Conservation (phyloP, 2,888 invertebrate genomes). For the Cantharis lateralis region DNA sequence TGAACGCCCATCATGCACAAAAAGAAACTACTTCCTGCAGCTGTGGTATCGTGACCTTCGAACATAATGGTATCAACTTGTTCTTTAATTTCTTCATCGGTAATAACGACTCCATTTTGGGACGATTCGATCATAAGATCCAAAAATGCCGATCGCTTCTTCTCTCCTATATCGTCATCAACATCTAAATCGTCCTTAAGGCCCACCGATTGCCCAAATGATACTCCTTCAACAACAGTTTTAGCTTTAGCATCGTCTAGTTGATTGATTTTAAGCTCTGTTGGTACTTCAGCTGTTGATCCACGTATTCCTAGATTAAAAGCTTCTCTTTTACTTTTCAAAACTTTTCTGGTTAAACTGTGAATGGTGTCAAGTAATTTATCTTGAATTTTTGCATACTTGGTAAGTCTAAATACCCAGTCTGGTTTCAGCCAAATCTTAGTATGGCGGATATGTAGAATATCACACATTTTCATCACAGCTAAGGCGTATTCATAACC, state of each 20-base stretch:
- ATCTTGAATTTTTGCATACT: slow-evolving; percentile 74
- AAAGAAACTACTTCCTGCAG: slow-evolving; percentile 87
- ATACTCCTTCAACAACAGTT: slow-evolving; percentile 66
- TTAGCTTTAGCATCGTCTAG: slow-evolving; percentile 49
- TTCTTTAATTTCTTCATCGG: slow-evolving; percentile 81
- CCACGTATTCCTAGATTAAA: slow-evolving; percentile 60
- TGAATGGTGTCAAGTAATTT: slow-evolving; percentile 77
- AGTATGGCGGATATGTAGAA: slow-evolving; percentile 80
- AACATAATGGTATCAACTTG: slow-evolving; percentile 90
- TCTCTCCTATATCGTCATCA: slow-evolving; percentile 81
- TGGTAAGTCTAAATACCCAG: slow-evolving; percentile 75
- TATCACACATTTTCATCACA: slow-evolving; percentile 89
- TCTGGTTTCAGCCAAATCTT: slow-evolving; percentile 80
- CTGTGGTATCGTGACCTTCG: slow-evolving; percentile 85
- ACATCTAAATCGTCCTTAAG: slow-evolving; percentile 77
- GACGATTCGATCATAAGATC: slow-evolving; percentile 87
- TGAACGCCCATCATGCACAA: slow-evolving; percentile 81
- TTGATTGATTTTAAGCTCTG: slow-evolving; percentile 47
- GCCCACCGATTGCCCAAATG: slow-evolving; percentile 63
- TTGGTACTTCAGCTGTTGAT: slow-evolving; percentile 51
- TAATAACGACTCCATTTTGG: slow-evolving; percentile 74
- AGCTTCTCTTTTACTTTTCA: slow-evolving; percentile 65
- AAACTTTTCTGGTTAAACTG: slow-evolving; percentile 76
- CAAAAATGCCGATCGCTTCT: slow-evolving; percentile 84
- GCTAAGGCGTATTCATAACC: slow-evolving; percentile 86